A percentile compares a stretch with the other conserved stretches of the same genome.
These are phyloP conservation scores for Thalpophila matura DNA, from an alignment of 2,888 invertebrate genomes.

Conservation along the genomic window DNA sequence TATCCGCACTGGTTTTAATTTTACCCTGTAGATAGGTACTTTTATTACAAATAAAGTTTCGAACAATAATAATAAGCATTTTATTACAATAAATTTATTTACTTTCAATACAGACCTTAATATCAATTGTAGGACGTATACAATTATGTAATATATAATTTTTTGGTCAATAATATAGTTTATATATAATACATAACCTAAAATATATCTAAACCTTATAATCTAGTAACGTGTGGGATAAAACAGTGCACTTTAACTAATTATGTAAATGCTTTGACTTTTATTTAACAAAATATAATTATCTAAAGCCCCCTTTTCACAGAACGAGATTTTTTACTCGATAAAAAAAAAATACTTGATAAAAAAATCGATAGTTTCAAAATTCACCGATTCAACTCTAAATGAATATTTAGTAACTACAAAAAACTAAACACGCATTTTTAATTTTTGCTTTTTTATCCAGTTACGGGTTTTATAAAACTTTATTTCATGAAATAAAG, in stretches of 20 bases:
- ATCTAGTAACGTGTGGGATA: slow-evolving; percentile 76
- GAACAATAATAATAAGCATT: slow-evolving; percentile 30
- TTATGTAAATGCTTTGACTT: slow-evolving; percentile 77
- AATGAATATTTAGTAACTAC: too few species aligned
- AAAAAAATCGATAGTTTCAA: too few species aligned
- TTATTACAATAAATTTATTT: slow-evolving; percentile 73
- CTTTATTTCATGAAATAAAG: neutral
- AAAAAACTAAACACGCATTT: neutral
- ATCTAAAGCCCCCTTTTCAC: slow-evolving; percentile 40
- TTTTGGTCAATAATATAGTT: slow-evolving; percentile 76
- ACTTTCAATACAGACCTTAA: slow-evolving; percentile 70
- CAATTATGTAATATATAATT: slow-evolving; percentile 65
- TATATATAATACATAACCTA: slow-evolving; percentile 61
- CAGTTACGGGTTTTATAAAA: too few species aligned
- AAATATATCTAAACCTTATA: slow-evolving; percentile 62
- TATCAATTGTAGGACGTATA: slow-evolving; percentile 70
- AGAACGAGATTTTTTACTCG: neutral
- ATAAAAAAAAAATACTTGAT: neutral
- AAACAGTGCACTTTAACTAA: slow-evolving; percentile 79
- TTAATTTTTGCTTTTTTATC: neutral
- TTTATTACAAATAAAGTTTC: neutral
- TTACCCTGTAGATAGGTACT: too few species aligned
- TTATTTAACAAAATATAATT: slow-evolving; percentile 60
- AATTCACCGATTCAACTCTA: too few species aligned
- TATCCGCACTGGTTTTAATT: too few species aligned